Evolutionary conservation across 2,797 vertebrate genomes (phyloP), one percentile per base, ranked within the genome.

Genomic region (Aeoliscus strigatus): DNA sequence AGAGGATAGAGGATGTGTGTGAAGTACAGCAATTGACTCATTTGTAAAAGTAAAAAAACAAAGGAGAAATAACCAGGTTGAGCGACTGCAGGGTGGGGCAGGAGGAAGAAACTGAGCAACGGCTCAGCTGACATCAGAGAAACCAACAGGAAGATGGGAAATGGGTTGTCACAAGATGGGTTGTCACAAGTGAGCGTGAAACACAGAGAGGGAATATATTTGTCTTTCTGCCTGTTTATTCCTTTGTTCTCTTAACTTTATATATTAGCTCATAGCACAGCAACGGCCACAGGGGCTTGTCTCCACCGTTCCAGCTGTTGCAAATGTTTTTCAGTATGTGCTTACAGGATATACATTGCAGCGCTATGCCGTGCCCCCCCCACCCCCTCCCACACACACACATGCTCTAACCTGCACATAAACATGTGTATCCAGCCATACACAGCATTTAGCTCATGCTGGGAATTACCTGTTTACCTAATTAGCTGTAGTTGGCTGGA

Each of bases 391-490:
- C 18, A 21, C 3, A 3, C 3, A 21, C 18, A 3, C 18, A 21
- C 3, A 6, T 6, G 18, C 18, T 21, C 18, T 21, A 21, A n/a
- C 6, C 18, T 21, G 36, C 39, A 51, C 17, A 46, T 14, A 56
- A 41, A 55, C 32, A 39, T 14, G 30, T 14, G 37, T 33, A 34
- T 27, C 46, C 27, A 51, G 36, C 27, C 53, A 31, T 53, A 47
- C n/a, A 3, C 14, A 48, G 51, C 25, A 5, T 36, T 65, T n/a
- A 38, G 62, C 47, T 48, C 23, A 12, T 57, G 59, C 54, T 70
- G 75, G 76, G 76, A 79, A 79, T 81, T 78, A 84, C 76, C 79
- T 82, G 82, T 82, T 84, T 84, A 81, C 66, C 76, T 80, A 75
- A 86, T 84, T 82, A 84, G 81, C 74, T 73, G 66, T 54, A 70